Percentiles rank a stretch among this genome's conserved stretches.
Conservation (phyloP, 2,113 vertebrate genomes). For the human (Homo sapiens) region GRCh38 chr3:177494001-177494500, state of each 20-base stretch:
- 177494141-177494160: conserved; percentile 17
- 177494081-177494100: conserved; percentile 1
- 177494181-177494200: not conserved
- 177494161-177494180: not conserved
- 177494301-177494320: not conserved
- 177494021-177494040: not conserved
- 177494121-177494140: conserved; percentile 12
- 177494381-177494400: not conserved
- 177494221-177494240: not conserved
- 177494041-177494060: not conserved
- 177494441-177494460: not conserved
- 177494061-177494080: not conserved
- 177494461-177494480: not conserved
- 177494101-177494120: conserved; percentile 12
- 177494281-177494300: not conserved
- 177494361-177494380: not conserved
- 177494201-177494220: not conserved
- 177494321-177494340: not conserved
- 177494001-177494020: not conserved
- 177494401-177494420: not conserved
- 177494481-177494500: not conserved
- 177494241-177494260: not conserved
- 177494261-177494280: not conserved
- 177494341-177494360: not conserved
- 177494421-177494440: not conserved